Evolutionary conservation across 92 coral and sea anemone species (phyloP).

Genomic region (Palythoa grandiflora): DNA sequence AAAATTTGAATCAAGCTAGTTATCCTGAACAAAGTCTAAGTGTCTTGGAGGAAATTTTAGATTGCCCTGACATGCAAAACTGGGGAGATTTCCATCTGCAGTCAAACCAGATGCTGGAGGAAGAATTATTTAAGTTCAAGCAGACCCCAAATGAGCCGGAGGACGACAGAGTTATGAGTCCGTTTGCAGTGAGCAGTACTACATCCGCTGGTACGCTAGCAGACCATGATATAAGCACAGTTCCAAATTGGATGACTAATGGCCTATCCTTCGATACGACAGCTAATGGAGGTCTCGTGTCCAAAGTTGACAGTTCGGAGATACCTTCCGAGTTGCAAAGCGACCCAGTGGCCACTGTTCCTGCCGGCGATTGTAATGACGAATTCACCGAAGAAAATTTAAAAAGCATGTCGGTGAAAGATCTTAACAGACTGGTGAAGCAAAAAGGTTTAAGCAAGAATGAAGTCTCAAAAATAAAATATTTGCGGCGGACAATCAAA

Average conservation of each 20-base stretch:
- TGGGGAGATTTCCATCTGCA: neutral
- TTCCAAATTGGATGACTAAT: slow-evolving; percentile 36
- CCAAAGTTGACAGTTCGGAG: neutral
- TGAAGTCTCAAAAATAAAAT: slow-evolving; percentile 56
- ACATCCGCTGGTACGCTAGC: neutral
- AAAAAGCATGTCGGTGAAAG: slow-evolving; percentile 72
- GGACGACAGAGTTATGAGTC: neutral
- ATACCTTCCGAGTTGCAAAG: neutral
- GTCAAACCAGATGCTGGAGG: neutral
- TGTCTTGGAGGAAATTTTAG: neutral
- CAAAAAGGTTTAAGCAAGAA: slow-evolving; percentile 66
- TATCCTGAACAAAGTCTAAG: neutral
- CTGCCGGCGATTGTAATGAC: neutral
- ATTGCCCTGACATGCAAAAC: neutral
- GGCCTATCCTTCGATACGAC: neutral
- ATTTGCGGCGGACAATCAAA: slow-evolving; percentile 80
- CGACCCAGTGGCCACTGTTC: neutral
- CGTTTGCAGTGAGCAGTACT: neutral
- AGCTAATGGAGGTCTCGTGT: neutral
- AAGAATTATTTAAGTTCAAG: neutral
- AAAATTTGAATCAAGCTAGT: neutral
- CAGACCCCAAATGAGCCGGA: neutral
- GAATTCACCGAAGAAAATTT: slow-evolving; percentile 67
- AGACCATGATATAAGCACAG: slow-evolving; percentile 2
- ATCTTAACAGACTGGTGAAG: slow-evolving; percentile 69